Percentiles rank a stretch among this genome's conserved stretches.
These are phyloP conservation scores for Oreotrochilus melanogaster DNA, from an alignment of 2,113 vertebrate species.

Conservation along the genomic window DNA sequence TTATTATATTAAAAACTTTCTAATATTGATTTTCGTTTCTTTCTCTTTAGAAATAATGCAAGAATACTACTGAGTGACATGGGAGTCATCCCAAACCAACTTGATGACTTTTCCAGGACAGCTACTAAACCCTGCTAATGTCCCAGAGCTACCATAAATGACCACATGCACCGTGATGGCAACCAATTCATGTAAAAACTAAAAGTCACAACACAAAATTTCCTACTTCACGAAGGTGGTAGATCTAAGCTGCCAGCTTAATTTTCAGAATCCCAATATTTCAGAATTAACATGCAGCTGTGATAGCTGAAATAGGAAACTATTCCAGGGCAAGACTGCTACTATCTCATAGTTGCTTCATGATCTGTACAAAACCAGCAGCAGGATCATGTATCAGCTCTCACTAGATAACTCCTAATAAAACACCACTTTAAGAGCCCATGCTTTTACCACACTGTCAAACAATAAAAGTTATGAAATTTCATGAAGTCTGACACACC, in stretches of 20 bases:
- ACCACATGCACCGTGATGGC: background rate
- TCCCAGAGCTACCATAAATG: background rate
- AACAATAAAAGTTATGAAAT: background rate
- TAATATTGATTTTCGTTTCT: background rate
- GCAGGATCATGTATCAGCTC: background rate
- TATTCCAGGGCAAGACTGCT: background rate
- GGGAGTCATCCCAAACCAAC: background rate
- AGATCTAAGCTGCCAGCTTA: background rate
- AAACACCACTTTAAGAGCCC: background rate
- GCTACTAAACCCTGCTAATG: background rate
- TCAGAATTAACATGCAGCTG: background rate
- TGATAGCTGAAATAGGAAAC: background rate
- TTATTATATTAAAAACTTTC: background rate
- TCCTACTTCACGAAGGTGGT: background rate
- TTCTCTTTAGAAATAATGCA: background rate
- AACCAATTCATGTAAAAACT: background rate
- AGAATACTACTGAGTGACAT: background rate
- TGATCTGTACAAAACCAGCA: background rate
- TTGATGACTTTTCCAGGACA: background rate
- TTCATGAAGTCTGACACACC: background rate
- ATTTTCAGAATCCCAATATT: background rate
- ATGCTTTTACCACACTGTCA: background rate
- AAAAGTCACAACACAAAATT: background rate
- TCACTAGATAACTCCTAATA: background rate
- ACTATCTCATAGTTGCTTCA: background rate